Conservation (phyloP, 92 coral and sea anemone genomes). For the Blastomussa wellsi region DNA sequence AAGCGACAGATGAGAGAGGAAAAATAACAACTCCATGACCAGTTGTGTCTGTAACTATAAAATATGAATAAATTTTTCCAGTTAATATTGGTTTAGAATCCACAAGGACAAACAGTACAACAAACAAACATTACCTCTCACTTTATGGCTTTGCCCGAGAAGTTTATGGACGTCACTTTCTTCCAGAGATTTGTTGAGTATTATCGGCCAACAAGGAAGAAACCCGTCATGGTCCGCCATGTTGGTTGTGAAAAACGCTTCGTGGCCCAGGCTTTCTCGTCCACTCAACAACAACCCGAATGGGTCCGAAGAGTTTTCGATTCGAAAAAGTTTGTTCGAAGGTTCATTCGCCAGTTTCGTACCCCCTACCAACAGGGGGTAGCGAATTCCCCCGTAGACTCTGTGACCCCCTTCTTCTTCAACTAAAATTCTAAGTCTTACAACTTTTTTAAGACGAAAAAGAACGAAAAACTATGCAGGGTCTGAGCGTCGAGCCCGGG, state of each 20-base stretch:
- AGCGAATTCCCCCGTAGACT: too few relatives aligned
- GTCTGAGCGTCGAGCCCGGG: too few relatives aligned
- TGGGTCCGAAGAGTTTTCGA: neutral
- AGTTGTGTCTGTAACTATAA: constrained; percentile 85
- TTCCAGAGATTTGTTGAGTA: constrained; percentile 72
- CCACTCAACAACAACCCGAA: neutral
- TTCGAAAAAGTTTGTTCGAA: neutral
- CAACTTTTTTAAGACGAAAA: too few relatives aligned
- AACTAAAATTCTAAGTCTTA: too few relatives aligned
- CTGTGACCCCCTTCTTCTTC: too few relatives aligned
- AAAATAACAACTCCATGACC: constrained; percentile 85
- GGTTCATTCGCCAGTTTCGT: neutral
- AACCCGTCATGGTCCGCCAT: neutral
- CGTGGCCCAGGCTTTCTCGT: neutral
- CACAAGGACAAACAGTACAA: neutral
- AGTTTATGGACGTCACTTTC: constrained; percentile 73
- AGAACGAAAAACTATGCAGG: too few relatives aligned
- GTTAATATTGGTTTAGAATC: neutral
- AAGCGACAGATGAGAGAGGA: constrained; percentile 95
- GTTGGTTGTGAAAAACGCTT: neutral
- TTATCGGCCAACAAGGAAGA: constrained; percentile 74
- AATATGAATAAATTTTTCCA: neutral
- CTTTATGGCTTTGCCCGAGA: constrained; percentile 69
- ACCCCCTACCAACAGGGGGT: too few relatives aligned
- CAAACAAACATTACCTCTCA: too few relatives aligned